These are phyloP conservation scores for Phylloscopus whistleri DNA, from an alignment of 2,113 vertebrate genomes.

Conservation along the genomic window DNA sequence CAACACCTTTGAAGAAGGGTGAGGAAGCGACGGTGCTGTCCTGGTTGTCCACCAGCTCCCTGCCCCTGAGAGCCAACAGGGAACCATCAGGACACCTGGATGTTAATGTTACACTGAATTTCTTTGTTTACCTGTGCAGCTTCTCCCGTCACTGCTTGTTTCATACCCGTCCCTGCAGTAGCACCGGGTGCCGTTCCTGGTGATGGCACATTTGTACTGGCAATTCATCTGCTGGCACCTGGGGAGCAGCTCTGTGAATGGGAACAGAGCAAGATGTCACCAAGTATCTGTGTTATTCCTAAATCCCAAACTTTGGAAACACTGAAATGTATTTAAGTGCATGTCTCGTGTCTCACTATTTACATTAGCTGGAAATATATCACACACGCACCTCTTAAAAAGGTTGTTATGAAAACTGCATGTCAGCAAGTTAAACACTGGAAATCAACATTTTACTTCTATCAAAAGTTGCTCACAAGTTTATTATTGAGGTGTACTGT, in stretches of 20 bases:
- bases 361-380: accelerated
- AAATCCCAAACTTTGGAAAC: background rate
- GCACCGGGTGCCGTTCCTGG: conserved; percentile 86
- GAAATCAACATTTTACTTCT: background rate
- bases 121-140: conserved; percentile 83
- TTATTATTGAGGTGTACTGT: background rate
- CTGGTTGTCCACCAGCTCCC: background rate
- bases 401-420: background rate
- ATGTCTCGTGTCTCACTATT: too few relatives aligned
- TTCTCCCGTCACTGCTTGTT: conserved; percentile 82
- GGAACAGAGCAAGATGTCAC: background rate
- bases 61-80: background rate
- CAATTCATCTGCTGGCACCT: conserved; percentile 88
- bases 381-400: background rate
- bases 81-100: accelerated
- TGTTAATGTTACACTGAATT: accelerated
- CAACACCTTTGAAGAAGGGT: accelerated
- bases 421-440: background rate
- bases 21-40: accelerated
- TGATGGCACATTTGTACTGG: conserved; percentile 87
- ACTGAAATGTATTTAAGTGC: background rate
- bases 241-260: conserved; percentile 83
- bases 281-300: background rate
- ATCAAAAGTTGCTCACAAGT: background rate
- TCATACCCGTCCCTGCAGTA: conserved; percentile 90